Percentiles rank a stretch among this genome's conserved stretches.
Evolutionary conservation across 2,113 vertebrate genomes (phyloP).

Genomic region (Vulpes vulpes): DNA sequence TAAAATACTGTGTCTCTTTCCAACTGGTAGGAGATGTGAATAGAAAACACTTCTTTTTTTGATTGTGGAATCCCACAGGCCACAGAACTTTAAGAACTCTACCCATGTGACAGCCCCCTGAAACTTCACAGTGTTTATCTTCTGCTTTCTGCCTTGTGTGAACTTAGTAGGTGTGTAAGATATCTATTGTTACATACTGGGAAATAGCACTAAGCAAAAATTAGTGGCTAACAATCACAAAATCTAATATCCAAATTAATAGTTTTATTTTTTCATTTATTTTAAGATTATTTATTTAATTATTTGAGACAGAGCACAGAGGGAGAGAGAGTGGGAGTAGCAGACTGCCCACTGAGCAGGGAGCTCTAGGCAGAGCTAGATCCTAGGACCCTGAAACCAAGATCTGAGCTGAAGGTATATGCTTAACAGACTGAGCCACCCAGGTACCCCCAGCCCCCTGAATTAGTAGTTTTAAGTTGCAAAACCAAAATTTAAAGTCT

Average conservation of each 20-base stretch:
- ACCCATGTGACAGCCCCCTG: neutral
- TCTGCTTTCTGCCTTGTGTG: neutral
- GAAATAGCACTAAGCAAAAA: neutral
- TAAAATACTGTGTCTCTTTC: neutral
- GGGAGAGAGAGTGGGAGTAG: no score
- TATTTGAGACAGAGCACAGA: no score
- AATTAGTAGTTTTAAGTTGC: neutral
- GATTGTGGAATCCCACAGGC: neutral
- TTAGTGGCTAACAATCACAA: neutral
- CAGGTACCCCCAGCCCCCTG: no score
- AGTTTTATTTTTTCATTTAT: no score
- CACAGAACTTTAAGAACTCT: neutral
- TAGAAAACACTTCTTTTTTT: neutral
- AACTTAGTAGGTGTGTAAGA: neutral
- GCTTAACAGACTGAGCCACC: no score
- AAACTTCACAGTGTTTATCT: neutral
- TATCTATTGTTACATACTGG: neutral
- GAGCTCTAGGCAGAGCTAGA: no score
- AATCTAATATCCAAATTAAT: neutral
- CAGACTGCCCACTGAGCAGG: no score
- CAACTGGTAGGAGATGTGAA: neutral
- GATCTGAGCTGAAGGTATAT: no score
- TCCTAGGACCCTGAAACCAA: no score
- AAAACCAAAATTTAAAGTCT: neutral
- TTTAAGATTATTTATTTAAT: no score